Conservation (phyloP, 2,797 vertebrate genomes). For the Manis crassicaudata region DNA sequence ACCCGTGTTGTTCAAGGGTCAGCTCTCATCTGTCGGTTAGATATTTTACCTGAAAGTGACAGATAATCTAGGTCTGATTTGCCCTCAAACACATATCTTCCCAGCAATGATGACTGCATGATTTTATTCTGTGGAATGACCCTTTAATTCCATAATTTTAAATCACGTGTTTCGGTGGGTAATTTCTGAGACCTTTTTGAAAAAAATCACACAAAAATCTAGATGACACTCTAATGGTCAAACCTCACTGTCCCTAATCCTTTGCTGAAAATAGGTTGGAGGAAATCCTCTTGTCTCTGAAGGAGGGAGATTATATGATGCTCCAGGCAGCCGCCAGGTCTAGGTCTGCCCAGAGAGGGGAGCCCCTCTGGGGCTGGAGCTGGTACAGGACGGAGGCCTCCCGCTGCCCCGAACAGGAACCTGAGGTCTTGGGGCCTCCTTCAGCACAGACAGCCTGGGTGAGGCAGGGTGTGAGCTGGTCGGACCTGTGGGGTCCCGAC, state of each 20-base stretch:
- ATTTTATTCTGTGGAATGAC: background rate
- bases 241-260: slow-evolving; percentile 86
- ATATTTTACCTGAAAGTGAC: background rate
- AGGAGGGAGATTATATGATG: slow-evolving; percentile 79
- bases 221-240: slow-evolving; percentile 70
- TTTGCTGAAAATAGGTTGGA: slow-evolving; percentile 86
- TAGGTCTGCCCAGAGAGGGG: slow-evolving; percentile 20
- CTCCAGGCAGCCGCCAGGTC: slow-evolving; percentile 67
- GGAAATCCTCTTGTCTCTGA: slow-evolving; percentile 88
- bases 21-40: background rate
- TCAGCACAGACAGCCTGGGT: no score
- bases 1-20: no score
- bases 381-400: no score
- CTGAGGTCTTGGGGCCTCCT: no score
- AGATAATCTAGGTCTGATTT: background rate
- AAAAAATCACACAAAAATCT: slow-evolving; percentile 51
- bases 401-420: no score
- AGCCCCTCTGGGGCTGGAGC: no score
- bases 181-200: background rate
- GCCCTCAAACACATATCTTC: no score
- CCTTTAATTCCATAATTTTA: background rate
- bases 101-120: fast-evolving
- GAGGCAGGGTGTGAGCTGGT: no score
- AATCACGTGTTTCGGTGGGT: background rate
- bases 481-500: no score